Evolutionary conservation across 2,888 invertebrate species (phyloP).

Genomic region (Germaria angustata): DNA sequence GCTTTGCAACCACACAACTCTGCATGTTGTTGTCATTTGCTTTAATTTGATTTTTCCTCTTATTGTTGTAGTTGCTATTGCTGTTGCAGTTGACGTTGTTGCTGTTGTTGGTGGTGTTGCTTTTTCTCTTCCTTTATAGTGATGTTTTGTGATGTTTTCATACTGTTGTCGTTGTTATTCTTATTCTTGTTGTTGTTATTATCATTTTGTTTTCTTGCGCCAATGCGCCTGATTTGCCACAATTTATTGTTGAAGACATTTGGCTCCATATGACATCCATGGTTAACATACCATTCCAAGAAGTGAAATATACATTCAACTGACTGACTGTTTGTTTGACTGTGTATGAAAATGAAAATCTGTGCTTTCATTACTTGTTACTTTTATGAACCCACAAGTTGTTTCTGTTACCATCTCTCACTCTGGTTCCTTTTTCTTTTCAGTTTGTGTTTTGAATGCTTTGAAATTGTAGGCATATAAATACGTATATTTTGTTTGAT

Average conservation of each 20-base stretch:
- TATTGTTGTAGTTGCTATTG: constrained; percentile 35
- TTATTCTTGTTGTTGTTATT: constrained; percentile 46
- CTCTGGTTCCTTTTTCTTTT: background rate
- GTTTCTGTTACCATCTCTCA: constrained; percentile 33
- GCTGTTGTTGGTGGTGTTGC: constrained; percentile 27
- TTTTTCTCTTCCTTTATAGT: constrained; percentile 63
- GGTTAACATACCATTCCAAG: constrained; percentile 54
- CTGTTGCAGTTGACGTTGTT: constrained; percentile 31
- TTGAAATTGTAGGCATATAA: constrained; percentile 52
- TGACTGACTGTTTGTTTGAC: constrained; percentile 14
- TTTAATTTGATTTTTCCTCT: constrained; percentile 62
- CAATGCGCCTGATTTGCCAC: constrained; percentile 79
- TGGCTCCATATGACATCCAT: constrained; percentile 66
- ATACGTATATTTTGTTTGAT: constrained; percentile 61
- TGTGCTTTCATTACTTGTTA: constrained; percentile 60
- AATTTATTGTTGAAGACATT: constrained; percentile 76
- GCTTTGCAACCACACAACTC: constrained; percentile 61
- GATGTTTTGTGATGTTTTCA: constrained; percentile 59
- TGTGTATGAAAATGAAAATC: constrained; percentile 45
- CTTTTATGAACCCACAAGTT: constrained; percentile 60
- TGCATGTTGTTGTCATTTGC: constrained; percentile 66
- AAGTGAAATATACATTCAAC: constrained; percentile 1
- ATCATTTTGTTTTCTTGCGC: constrained; percentile 75
- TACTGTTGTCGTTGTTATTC: constrained; percentile 65
- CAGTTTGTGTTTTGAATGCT: constrained; percentile 20